Conservation (phyloP, 2,797 vertebrate genomes). For the Syndactyla subalaris region DNA sequence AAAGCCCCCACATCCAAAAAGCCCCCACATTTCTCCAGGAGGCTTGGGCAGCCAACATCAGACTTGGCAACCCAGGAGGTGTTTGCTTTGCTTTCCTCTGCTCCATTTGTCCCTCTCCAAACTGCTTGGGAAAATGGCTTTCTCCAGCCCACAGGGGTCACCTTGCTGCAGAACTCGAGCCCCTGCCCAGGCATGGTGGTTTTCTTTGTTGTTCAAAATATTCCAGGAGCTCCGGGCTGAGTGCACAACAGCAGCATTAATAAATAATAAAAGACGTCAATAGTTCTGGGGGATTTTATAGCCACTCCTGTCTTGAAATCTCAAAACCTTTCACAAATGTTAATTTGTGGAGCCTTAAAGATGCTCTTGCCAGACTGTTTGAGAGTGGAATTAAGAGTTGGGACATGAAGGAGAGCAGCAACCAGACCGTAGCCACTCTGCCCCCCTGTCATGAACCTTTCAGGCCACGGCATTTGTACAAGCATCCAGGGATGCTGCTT, state of each 20-base stretch:
- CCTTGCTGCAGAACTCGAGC: neutral
- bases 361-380: neutral
- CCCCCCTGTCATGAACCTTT: neutral
- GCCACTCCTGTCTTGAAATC: neutral
- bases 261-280: conserved; percentile 15
- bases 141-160: neutral
- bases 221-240: neutral
- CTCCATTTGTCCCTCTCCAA: neutral
- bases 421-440: rapidly evolving
- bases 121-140: neutral
- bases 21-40: rapidly evolving
- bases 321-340: neutral
- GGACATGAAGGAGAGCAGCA: neutral
- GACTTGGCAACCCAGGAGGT: neutral
- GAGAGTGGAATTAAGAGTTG: neutral
- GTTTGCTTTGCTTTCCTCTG: neutral
- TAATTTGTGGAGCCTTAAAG: neutral
- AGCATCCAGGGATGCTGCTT: neutral
- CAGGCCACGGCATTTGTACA: neutral
- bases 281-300: conserved; percentile 13
- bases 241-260: neutral
- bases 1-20: neutral
- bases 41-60: neutral
- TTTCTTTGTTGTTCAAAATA: neutral
- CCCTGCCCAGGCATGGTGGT: neutral